Conservation (phyloP, 92 coral and sea anemone genomes). For the Phymanthus crucifer region DNA sequence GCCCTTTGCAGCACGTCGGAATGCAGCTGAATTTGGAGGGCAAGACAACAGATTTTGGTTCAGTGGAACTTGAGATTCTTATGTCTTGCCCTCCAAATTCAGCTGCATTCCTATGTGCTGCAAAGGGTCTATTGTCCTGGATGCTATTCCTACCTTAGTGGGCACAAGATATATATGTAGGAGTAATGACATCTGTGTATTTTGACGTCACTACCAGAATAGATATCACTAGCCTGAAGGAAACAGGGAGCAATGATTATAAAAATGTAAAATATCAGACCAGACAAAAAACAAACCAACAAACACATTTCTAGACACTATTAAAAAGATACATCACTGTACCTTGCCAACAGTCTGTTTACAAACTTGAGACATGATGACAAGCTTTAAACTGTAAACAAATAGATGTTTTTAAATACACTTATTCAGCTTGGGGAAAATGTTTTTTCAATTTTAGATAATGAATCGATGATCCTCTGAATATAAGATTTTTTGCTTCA, state of each 20-base stretch:
- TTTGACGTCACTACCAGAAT: slow-evolving; percentile 84
- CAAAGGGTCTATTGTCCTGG: too few species aligned
- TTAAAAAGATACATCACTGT: background rate
- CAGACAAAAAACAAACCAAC: background rate
- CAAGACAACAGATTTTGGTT: too few species aligned
- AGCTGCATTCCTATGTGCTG: too few species aligned
- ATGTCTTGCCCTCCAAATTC: too few species aligned
- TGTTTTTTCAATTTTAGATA: too few species aligned
- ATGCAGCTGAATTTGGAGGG: too few species aligned
- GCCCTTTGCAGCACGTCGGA: too few species aligned
- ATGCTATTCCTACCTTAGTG: slow-evolving; percentile 71
- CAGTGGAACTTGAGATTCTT: too few species aligned
- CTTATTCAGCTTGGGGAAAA: too few species aligned
- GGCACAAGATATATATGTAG: slow-evolving; percentile 90
- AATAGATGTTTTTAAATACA: background rate
- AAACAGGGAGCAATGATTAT: background rate
- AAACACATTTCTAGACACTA: too few species aligned
- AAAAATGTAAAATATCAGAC: background rate
- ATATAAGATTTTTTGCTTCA: too few species aligned
- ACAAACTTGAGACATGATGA: slow-evolving; percentile 91
- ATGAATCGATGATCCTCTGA: too few species aligned
- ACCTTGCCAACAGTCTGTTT: slow-evolving; percentile 99
- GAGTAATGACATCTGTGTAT: slow-evolving; percentile 96
- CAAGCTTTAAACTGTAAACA: slow-evolving; percentile 67
- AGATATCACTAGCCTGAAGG: slow-evolving; percentile 82